phyloP scores from a whole-genome alignment of 2,797 vertebrate genomes.

The Microchirus variegatus region DNA sequence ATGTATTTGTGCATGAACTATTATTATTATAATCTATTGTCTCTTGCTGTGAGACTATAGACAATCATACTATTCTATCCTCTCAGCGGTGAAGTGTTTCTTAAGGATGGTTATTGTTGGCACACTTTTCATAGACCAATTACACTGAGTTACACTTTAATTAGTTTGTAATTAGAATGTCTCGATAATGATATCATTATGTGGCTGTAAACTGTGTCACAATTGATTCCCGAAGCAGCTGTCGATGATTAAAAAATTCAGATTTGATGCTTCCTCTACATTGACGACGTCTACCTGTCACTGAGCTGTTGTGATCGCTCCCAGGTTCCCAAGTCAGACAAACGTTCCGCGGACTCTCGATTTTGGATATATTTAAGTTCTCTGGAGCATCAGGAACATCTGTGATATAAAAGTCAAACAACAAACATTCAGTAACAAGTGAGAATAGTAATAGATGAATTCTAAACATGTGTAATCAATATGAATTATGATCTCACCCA shows the following conservation, averaged over 20 bases:
- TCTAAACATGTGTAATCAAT: conserved; percentile 6
- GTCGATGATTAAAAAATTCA: background rate
- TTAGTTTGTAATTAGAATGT: conserved; percentile 3
- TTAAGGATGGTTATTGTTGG: background rate
- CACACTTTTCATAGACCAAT: background rate
- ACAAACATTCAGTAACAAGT: background rate
- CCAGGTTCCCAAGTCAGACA: conserved; percentile 86
- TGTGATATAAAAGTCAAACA: conserved; percentile 54
- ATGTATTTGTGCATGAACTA: too few species aligned
- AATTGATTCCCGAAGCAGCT: background rate
- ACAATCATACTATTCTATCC: background rate
- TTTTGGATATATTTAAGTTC: conserved; percentile 80
- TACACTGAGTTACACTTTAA: background rate
- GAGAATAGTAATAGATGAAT: background rate
- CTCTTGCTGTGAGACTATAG: too few species aligned
- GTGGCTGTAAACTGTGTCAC: background rate
- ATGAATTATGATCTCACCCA: conserved; percentile 78
- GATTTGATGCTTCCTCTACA: background rate
- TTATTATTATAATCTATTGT: too few species aligned
- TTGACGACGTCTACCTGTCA: conserved; percentile 81
- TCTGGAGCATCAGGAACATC: conserved; percentile 89
- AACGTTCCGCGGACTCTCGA: conserved; percentile 78
- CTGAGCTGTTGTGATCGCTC: conserved; percentile 85
- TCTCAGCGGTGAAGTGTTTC: background rate
- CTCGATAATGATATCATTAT: conserved; percentile 5